Percentiles rank a stretch among this genome's conserved stretches.
phyloP scores from a whole-genome alignment of 2,797 vertebrate species.

The Gymnoscopelus braueri region DNA sequence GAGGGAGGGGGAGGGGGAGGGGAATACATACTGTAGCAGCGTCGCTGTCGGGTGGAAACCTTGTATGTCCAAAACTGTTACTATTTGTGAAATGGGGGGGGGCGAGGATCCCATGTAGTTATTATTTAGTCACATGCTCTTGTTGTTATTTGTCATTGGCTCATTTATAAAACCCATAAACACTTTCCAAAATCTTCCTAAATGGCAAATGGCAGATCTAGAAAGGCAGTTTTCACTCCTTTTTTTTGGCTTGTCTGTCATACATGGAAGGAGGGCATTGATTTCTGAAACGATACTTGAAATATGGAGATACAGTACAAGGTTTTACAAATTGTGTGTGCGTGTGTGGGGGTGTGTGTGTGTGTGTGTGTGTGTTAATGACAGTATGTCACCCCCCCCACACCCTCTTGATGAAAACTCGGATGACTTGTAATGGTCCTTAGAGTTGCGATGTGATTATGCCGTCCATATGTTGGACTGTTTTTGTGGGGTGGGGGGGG shows the following conservation, averaged over 20 bases:
- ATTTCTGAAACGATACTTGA: too few species aligned
- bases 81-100: too few species aligned
- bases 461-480: slow-evolving; percentile 45
- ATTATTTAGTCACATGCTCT: too few species aligned
- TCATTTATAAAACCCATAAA: too few species aligned
- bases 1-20: slow-evolving; percentile 34
- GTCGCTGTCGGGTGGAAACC: too few species aligned
- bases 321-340: slow-evolving; percentile 3
- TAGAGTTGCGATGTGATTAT: slow-evolving; percentile 66
- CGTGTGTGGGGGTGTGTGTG: slow-evolving; percentile 11
- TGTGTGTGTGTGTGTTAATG: neutral
- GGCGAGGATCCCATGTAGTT: too few species aligned
- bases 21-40: too few species aligned
- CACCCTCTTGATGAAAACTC: slow-evolving; percentile 37
- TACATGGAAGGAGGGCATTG: neutral
- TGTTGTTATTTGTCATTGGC: too few species aligned
- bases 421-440: slow-evolving; percentile 41
- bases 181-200: neutral
- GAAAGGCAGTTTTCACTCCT: neutral
- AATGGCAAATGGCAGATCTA: slow-evolving; percentile 36
- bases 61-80: too few species aligned
- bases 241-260: too few species aligned
- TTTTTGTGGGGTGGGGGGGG: slow-evolving; percentile 50
- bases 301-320: too few species aligned
- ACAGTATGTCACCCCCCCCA: slow-evolving; percentile 9